Conservation (phyloP, 2,888 invertebrate genomes). For the Panopea generosa region DNA sequence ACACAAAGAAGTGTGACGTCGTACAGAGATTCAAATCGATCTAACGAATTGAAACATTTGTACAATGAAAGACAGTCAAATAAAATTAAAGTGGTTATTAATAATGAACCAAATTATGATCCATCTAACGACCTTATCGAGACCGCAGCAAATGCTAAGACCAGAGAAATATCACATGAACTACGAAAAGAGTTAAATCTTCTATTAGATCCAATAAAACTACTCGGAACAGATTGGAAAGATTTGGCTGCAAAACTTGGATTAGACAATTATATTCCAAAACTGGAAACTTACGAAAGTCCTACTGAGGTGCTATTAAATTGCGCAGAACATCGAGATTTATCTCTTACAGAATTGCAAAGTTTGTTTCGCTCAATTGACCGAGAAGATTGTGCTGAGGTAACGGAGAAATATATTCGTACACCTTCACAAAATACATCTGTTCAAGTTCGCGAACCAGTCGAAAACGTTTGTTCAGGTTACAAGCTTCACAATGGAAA, state of each 20-base stretch:
- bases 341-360: constrained; percentile 38
- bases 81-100: no score
- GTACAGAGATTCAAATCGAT: not conserved
- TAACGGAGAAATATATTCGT: constrained; percentile 16
- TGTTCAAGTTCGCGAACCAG: not conserved
- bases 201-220: constrained; percentile 58
- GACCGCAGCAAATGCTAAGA: no score
- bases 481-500: not conserved
- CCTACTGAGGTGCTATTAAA: constrained; percentile 64
- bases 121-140: no score
- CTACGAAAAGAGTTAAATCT: constrained; percentile 52
- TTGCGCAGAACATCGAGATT: constrained; percentile 43
- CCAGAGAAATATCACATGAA: constrained; percentile 22
- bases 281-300: constrained; percentile 38
- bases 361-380: constrained; percentile 27
- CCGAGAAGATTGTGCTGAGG: constrained; percentile 30
- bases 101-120: no score
- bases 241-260: constrained; percentile 59
- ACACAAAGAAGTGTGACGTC: not conserved
- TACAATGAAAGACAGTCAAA: not conserved
- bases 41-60: no score
- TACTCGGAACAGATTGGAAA: constrained; percentile 61
- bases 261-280: constrained; percentile 55
- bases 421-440: not conserved
- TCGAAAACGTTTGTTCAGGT: not conserved